Evolutionary conservation across 2,113 vertebrate species (phyloP).

Genomic region (Nymphicus hollandicus): DNA sequence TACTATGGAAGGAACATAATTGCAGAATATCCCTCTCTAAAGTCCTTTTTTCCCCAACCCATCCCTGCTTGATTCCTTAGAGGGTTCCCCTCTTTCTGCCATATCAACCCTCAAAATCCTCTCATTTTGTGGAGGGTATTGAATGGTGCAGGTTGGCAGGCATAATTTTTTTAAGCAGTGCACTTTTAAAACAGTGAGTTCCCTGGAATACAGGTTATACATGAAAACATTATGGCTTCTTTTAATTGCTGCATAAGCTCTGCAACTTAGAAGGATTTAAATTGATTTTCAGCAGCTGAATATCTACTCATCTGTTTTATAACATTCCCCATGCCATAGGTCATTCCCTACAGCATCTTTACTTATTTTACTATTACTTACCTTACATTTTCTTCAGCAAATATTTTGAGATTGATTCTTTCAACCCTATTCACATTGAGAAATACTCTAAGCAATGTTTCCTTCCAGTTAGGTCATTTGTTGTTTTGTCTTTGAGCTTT

Average conservation of each 20-base stretch:
- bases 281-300: background rate
- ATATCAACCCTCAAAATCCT: background rate
- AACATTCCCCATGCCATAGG: background rate
- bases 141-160: background rate
- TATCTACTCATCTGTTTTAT: background rate
- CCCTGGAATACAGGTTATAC: background rate
- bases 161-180: background rate
- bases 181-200: background rate
- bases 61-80: background rate
- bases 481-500: constrained; percentile 6
- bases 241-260: background rate
- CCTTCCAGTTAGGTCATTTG: background rate
- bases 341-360: background rate
- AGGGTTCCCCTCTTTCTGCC: background rate
- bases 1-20: background rate
- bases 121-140: background rate
- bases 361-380: background rate
- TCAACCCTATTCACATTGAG: background rate
- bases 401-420: background rate
- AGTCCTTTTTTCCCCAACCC: background rate
- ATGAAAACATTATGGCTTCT: background rate
- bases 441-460: background rate
- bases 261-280: background rate
- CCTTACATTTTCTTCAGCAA: background rate
- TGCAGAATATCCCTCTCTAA: background rate